Evolutionary conservation across 2,797 vertebrate genomes (phyloP).

Genomic region (Uromys caudimaculatus): DNA sequence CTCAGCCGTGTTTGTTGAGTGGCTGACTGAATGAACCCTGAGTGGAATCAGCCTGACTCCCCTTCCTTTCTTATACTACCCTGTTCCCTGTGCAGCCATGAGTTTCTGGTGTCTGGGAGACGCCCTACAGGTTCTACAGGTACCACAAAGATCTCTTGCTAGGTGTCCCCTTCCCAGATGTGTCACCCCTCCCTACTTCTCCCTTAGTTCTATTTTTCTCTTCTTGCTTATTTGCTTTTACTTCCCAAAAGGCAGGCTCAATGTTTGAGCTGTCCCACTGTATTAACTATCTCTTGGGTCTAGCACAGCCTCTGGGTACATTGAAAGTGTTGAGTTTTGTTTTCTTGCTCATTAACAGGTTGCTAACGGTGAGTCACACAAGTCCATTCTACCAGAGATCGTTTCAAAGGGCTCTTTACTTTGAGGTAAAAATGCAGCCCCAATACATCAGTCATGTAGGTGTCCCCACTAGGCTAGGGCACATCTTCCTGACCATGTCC

Average conservation of each 20-base stretch:
- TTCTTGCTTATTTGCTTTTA: background rate
- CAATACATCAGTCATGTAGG: background rate
- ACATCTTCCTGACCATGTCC: background rate
- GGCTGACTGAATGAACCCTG: background rate
- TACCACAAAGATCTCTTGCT: background rate
- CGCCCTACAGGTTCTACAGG: background rate
- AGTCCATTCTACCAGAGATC: background rate
- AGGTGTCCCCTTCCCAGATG: background rate
- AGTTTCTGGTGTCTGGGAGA: background rate
- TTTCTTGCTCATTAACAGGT: conserved; percentile 45
- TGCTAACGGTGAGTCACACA: conserved; percentile 50
- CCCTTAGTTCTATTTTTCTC: background rate
- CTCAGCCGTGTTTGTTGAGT: background rate
- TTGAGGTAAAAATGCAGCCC: background rate
- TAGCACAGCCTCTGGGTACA: conserved; percentile 25
- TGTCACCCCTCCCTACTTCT: background rate
- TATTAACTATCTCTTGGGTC: background rate
- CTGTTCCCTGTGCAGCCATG: background rate
- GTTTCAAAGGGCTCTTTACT: background rate
- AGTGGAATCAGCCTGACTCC: background rate
- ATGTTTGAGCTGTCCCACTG: background rate
- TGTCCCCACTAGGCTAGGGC: rapidly evolving
- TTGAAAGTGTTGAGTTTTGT: conserved; percentile 41
- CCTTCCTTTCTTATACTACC: background rate
- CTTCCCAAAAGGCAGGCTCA: background rate